Conservation (phyloP, 2,888 invertebrate species). For the Spodoptera picta region DNA sequence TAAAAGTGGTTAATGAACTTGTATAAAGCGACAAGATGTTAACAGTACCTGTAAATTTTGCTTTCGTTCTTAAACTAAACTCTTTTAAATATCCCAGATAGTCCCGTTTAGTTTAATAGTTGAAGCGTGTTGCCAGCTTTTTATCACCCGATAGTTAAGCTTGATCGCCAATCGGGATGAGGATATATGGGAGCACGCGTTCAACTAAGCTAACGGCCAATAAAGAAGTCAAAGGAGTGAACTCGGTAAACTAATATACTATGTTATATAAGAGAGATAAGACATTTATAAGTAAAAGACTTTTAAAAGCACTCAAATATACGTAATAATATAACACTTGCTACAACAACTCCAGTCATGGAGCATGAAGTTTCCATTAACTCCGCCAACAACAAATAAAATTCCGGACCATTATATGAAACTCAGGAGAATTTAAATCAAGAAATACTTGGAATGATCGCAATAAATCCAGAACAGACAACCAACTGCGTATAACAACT, state of each 20-base stretch:
- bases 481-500: constrained; percentile 8
- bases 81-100: neutral
- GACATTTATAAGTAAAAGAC: no score
- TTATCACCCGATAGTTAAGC: constrained; percentile 27
- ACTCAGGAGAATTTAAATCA: constrained; percentile 17
- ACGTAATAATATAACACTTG: no score
- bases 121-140: constrained; percentile 8
- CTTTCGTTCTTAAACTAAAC: neutral
- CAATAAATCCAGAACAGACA: constrained; percentile 3
- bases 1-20: constrained; percentile 18
- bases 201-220: constrained; percentile 27
- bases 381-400: constrained; percentile 7
- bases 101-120: neutral
- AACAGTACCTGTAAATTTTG: neutral
- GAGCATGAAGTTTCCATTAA: constrained; percentile 4
- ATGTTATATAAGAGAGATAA: no score
- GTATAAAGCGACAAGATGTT: neutral
- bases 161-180: constrained; percentile 22
- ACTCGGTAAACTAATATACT: constrained; percentile 17
- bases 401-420: constrained; percentile 11
- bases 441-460: constrained; percentile 15
- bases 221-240: constrained; percentile 37
- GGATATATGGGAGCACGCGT: constrained; percentile 22
- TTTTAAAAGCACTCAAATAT: no score
- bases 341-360: neutral